Percentiles rank a stretch among this genome's conserved stretches.
Evolutionary conservation across 2,888 invertebrate genomes (phyloP).

Genomic region (Frankliniella intonsa): DNA sequence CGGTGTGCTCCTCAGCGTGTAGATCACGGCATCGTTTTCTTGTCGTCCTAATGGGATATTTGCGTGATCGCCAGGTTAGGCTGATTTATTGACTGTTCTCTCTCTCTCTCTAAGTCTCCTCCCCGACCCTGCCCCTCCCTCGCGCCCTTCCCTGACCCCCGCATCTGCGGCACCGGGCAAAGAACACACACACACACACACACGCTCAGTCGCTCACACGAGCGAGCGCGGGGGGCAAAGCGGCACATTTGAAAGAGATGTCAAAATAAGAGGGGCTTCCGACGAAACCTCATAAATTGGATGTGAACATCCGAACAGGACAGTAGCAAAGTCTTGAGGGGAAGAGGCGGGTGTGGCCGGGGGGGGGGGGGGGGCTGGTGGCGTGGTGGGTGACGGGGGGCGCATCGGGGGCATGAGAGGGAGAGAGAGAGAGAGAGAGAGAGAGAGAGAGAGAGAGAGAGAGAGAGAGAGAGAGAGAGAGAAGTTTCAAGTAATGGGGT

Average conservation of each 20-base stretch:
- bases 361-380: not conserved
- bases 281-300: conserved; percentile 11
- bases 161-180: not conserved
- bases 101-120: not conserved
- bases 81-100: not conserved
- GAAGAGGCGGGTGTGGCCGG: not conserved
- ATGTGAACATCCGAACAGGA: not conserved
- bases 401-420: not conserved
- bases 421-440: not conserved
- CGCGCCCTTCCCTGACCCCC: not conserved
- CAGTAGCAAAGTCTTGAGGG: not conserved
- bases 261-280: conserved; percentile 22
- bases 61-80: not conserved
- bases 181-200: no score
- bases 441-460: not conserved
- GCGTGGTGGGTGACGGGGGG: no score
- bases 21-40: no score
- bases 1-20: no score
- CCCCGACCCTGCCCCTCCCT: not conserved
- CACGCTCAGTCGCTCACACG: no score
- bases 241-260: conserved; percentile 22
- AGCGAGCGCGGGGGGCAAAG: not conserved
- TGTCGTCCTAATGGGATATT: not conserved
- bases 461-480: not conserved
- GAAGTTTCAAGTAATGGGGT: no score